These are phyloP conservation scores for Channa argus DNA, from an alignment of 2,113 vertebrate genomes.

Conservation along the genomic window DNA sequence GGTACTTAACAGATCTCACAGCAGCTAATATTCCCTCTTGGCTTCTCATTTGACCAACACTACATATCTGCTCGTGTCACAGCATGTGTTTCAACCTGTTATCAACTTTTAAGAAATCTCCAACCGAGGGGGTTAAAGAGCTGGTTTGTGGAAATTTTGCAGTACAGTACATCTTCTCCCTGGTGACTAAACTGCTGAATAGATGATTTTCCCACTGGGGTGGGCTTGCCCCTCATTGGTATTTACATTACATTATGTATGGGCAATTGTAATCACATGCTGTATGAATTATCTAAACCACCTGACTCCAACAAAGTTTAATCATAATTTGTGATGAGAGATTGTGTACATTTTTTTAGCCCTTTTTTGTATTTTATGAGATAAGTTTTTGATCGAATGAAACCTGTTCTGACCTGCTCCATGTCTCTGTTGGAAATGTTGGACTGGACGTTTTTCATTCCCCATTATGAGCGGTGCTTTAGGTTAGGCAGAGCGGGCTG, in stretches of 20 bases:
- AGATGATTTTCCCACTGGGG: too few species aligned
- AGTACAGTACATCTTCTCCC: slow-evolving; percentile 5
- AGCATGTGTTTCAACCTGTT: slow-evolving; percentile 39
- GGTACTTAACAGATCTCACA: slow-evolving; percentile 33
- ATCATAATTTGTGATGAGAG: not conserved
- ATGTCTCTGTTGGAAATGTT: slow-evolving; percentile 23
- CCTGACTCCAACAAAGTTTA: not conserved
- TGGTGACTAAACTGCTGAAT: slow-evolving; percentile 34
- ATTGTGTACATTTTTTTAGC: too few species aligned
- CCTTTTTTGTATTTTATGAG: slow-evolving; percentile 9
- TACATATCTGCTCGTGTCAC: slow-evolving; percentile 33
- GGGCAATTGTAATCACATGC: not conserved
- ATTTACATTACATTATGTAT: not conserved
- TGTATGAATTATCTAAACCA: not conserved
- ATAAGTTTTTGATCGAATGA: slow-evolving; percentile 34
- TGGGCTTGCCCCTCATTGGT: slow-evolving; percentile 1
- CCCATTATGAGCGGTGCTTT: slow-evolving; percentile 47
- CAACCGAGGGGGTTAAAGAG: not conserved
- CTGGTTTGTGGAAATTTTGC: slow-evolving; percentile 21
- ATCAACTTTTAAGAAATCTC: slow-evolving; percentile 58
- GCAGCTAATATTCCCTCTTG: slow-evolving; percentile 22
- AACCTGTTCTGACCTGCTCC: slow-evolving; percentile 1
- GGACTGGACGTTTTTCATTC: slow-evolving; percentile 13
- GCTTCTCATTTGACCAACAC: slow-evolving; percentile 55
- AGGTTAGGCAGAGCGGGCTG: slow-evolving; percentile 42